Evolutionary conservation across 92 coral and sea anemone genomes (phyloP).

Genomic region (Chrysogorgia sp.): DNA sequence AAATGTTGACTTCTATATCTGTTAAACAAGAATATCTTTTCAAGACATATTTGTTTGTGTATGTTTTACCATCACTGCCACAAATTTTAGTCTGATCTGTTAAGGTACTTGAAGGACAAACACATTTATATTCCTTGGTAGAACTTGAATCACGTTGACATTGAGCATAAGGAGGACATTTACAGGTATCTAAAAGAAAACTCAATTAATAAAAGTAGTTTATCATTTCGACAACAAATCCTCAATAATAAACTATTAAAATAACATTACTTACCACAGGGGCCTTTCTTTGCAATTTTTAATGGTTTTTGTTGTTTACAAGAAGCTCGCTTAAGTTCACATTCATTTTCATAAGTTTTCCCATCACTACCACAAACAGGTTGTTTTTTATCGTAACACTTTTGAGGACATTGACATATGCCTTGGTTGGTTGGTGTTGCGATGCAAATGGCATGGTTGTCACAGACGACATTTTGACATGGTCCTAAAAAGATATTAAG

Average conservation of each 20-base stretch:
- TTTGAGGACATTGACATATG: conserved; percentile 77
- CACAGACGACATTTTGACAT: conserved; percentile 66
- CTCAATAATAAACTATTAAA: not conserved
- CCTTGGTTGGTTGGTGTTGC: conserved; percentile 61
- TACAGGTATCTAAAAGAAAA: conserved; percentile 10
- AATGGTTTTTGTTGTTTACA: conserved; percentile 52
- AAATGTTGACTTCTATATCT: conserved; percentile 60
- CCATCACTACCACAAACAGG: conserved; percentile 82
- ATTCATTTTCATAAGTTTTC: conserved; percentile 47
- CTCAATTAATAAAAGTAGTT: too few species aligned
- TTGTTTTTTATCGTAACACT: conserved; percentile 54
- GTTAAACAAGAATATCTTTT: conserved; percentile 45
- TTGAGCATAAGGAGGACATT: conserved; percentile 38
- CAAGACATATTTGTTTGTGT: conserved; percentile 17
- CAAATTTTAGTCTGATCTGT: conserved; percentile 2
- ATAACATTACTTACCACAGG: not conserved
- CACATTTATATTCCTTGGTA: conserved; percentile 35
- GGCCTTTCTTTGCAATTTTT: conserved; percentile 6
- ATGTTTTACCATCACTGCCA: conserved; percentile 32
- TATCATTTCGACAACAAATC: too few species aligned
- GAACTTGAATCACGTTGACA: conserved; percentile 10
- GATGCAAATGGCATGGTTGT: conserved; percentile 69
- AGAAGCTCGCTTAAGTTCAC: conserved; percentile 65
- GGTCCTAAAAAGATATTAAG: conserved; percentile 53
- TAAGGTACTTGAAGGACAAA: conserved; percentile 16